Conservation (phyloP, 2,113 vertebrate genomes). For the Physeter macrocephalus region DNA sequence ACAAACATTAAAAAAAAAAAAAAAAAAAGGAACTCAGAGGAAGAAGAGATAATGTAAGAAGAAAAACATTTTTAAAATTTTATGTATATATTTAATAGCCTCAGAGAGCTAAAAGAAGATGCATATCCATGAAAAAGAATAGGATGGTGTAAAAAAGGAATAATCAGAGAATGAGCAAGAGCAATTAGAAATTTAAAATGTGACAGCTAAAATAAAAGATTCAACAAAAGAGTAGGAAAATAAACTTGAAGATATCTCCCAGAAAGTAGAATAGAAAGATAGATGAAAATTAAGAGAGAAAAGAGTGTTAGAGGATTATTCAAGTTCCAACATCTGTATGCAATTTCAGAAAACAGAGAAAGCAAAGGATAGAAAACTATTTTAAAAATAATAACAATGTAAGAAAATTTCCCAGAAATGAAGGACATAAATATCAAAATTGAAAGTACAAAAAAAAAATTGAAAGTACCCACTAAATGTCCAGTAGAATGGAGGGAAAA, state of each 20-base stretch:
- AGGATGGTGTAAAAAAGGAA: neutral
- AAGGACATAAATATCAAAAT: neutral
- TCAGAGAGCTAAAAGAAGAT: neutral
- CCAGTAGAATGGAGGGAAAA: neutral
- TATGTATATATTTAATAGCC: neutral
- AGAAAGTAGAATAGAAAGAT: conserved; percentile 2
- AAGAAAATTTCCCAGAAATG: neutral
- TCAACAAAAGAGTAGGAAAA: neutral
- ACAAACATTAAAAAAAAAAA: neutral
- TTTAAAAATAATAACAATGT: neutral
- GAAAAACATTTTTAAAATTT: neutral
- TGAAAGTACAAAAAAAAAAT: neutral
- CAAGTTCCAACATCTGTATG: neutral
- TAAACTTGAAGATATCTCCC: neutral
- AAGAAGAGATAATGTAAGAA: neutral
- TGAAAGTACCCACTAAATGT: neutral
- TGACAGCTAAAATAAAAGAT: neutral
- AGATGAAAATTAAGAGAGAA: neutral
- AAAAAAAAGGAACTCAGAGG: neutral
- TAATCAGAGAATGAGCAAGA: neutral
- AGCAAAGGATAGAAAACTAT: neutral
- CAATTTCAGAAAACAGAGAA: conserved; percentile 17
- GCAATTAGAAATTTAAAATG: neutral
- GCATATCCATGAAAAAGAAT: neutral
- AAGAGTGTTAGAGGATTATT: neutral